Evolutionary conservation across 2,888 invertebrate genomes (phyloP).

Genomic region (Baccha elongata): DNA sequence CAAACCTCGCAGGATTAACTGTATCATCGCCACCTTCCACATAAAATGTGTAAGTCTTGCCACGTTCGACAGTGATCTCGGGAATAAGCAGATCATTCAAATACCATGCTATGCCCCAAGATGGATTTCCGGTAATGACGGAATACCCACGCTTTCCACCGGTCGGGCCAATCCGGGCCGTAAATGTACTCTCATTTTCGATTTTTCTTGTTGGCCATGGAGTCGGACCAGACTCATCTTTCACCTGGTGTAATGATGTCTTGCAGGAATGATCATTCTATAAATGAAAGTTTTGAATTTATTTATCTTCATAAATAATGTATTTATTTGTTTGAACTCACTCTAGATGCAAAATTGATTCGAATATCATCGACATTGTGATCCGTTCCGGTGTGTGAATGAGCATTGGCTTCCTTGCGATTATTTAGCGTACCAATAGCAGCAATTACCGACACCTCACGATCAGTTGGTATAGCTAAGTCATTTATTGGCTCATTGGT

Average conservation of each 20-base stretch:
- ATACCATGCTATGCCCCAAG: conserved; percentile 97
- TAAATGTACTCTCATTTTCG: conserved; percentile 86
- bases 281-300: conserved; percentile 8
- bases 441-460: conserved; percentile 91
- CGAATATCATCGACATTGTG: conserved; percentile 85
- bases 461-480: conserved; percentile 86
- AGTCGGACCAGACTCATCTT: conserved; percentile 84
- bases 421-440: conserved; percentile 93
- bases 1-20: conserved; percentile 89
- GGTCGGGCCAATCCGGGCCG: conserved; percentile 92
- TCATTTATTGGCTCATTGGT: conserved; percentile 90
- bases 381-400: conserved; percentile 83
- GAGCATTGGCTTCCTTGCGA: conserved; percentile 92
- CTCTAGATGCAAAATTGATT: conserved; percentile 89
- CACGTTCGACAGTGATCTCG: conserved; percentile 93
- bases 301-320: background rate
- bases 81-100: conserved; percentile 95
- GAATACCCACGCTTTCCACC: conserved; percentile 92
- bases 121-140: conserved; percentile 90
- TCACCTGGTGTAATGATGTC: conserved; percentile 86
- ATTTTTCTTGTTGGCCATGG: conserved; percentile 89
- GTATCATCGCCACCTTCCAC: conserved; percentile 93
- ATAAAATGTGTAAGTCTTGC: conserved; percentile 92
- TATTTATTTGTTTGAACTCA: conserved; percentile 77
- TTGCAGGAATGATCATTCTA: conserved; percentile 89